Evolutionary conservation across 1,140 invertebrate genomes (phyloP), one percentile per base, ranked within the genome.

Genomic region (Frieseomelitta varia): DNA sequence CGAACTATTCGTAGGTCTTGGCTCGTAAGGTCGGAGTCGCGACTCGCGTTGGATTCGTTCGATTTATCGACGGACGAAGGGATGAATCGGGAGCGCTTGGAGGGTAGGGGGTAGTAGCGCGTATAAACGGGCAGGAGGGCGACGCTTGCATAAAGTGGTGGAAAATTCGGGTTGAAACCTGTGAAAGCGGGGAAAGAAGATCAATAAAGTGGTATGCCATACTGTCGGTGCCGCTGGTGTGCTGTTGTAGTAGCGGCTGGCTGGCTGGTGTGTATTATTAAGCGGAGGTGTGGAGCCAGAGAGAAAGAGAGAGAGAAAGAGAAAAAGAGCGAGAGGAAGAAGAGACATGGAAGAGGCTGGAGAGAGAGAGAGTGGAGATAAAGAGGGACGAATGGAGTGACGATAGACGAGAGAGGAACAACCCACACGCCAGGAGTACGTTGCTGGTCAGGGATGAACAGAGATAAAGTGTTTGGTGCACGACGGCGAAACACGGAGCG

Each of bases 191-290:
- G 92, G 92, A 93, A 93, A 93, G 92, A 93, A 93, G 92, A 93
- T 93, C 93, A 93, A 93, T 93, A 93, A 93, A 93, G 91, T 93
- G 92, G 92, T 92, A 88, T 93, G 90, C 91, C 91, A 93, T 92
- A 91, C 88, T 91, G 90, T 83, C 87, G 90, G 89, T 90, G 90
- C 89, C 86, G 91, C 79, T 88, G 88, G 86, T 88, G 88, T 86
- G 71, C 85, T 80, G 90, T 87, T 91, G 88, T 91, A 92, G 90
- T 91, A 90, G 88, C 91, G 91, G 90, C 81, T 87, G 90, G 84
- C 78, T 85, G 87, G 87, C 89, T 92, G 88, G 91, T 92, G 91
- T 93, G 92, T 93, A 93, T 93, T 93, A 93, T 93, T 93, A 93
- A 93, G 87, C 92, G 89, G 86, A 93, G 92, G 92, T 93, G 92